Evolutionary conservation across 2,113 vertebrate genomes (phyloP).

Genomic region (Aspiorhynchus laticeps): DNA sequence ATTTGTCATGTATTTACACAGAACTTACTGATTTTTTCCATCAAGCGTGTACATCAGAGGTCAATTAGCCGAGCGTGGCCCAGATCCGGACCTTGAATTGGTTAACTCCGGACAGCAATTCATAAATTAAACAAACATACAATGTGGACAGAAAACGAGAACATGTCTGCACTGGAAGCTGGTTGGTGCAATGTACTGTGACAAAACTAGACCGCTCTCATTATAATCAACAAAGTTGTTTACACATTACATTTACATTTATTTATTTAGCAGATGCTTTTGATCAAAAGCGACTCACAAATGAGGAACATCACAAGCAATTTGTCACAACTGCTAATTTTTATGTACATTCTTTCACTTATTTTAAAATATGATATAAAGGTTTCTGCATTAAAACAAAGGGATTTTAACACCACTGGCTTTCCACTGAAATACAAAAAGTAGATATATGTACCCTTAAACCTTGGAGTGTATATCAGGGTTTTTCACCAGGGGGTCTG

Average conservation of each 20-base stretch:
- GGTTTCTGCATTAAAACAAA: no score
- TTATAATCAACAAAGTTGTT: neutral
- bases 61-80: neutral
- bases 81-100: no score
- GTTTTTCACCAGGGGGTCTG: neutral
- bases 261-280: neutral
- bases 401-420: neutral
- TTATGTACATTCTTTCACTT: neutral
- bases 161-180: neutral
- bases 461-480: neutral
- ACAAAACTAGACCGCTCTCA: slow-evolving; percentile 3
- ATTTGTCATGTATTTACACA: neutral
- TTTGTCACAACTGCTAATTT: neutral
- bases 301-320: slow-evolving; percentile 1
- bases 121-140: neutral
- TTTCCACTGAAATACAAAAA: neutral
- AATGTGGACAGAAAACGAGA: neutral
- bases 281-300: neutral
- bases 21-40: neutral
- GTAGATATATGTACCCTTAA: neutral
- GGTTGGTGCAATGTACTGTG: neutral
- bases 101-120: neutral
- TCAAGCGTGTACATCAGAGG: neutral
- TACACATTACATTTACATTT: slow-evolving; percentile 1
- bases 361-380: neutral